These are phyloP conservation scores for Cyrtonyx montezumae DNA, from an alignment of 2,113 vertebrate genomes.

Conservation along the genomic window DNA sequence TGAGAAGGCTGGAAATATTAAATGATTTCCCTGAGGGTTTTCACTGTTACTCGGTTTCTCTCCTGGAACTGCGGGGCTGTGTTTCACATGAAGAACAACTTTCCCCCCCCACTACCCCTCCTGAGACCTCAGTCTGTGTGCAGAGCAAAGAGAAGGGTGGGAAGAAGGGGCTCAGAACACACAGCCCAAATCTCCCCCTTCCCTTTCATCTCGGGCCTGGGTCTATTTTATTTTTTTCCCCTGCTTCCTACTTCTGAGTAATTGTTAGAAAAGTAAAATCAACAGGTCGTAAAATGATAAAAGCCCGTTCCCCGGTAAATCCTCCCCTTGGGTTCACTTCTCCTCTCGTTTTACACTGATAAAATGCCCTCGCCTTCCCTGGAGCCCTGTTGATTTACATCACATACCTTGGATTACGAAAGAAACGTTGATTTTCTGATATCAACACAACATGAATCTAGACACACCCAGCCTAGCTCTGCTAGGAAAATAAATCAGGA, in stretches of 20 bases:
- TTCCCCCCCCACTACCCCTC: neutral
- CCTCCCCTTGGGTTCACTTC: constrained; percentile 54
- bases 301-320: constrained; percentile 40
- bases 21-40: constrained; percentile 72
- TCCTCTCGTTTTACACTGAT: constrained; percentile 20
- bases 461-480: constrained; percentile 34
- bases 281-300: constrained; percentile 62
- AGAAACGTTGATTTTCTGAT: constrained; percentile 40
- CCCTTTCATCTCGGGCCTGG: neutral
- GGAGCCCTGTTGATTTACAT: constrained; percentile 56
- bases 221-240: neutral
- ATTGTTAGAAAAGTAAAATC: constrained; percentile 47
- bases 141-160: neutral
- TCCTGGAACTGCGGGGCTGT: constrained; percentile 46
- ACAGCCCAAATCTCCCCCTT: neutral
- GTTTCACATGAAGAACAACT: constrained; percentile 50
- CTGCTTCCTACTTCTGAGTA: constrained; percentile 26
- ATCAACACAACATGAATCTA: constrained; percentile 41
- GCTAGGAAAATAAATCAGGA: constrained; percentile 38
- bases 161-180: neutral
- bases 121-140: constrained; percentile 32
- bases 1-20: constrained; percentile 70
- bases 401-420: constrained; percentile 17
- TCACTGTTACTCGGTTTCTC: constrained; percentile 54
- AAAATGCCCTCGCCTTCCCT: constrained; percentile 32